Evolutionary conservation across 2,113 vertebrate genomes (phyloP), one percentile per base, ranked within the genome.

Genomic region (Phyllopteryx taeniolatus): DNA sequence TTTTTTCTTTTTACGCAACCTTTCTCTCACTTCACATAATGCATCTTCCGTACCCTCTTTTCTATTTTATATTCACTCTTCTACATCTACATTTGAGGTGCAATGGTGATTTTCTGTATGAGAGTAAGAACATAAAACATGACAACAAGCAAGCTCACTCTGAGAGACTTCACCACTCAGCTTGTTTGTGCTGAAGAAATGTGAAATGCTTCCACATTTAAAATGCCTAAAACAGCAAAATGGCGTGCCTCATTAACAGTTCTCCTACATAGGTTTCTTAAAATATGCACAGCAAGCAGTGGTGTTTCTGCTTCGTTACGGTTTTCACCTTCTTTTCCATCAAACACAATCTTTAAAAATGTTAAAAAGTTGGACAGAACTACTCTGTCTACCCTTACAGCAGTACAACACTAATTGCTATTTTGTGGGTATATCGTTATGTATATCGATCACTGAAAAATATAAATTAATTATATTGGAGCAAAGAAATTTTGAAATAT

Each of bases 191-290:
- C 49, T 70, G 9, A 27, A n/a, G 35, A 14, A 33, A 82, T 63
- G 65, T 65, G 43, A 68, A 65, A 56, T 54, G 15, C 2, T 71
- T 71, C 79, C 7, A 79, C 42, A 22, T 11, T 46, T 79, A 76
- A 81, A 81, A 75, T 71, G 79, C 66, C 56, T 15, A 19, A 74
- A 33, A 46, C 42, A 68, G 42, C 33, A 11, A 69, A 33, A 65
- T 66, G 10, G 39, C 54, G 15, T 60, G 33, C 42, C n/a, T 76
- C 47, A 27, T n/a, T 70, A 47, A 0, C 33, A 78, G 70, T 43
- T 33, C 33, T 68, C 35, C 56, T 63, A 22, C 31, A 35, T 46
- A 15, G 33, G 17, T 13, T 42, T 74, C 31, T 19, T 53, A 64
- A 42, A 60, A 33, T 68, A 15, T 56, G 15, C 59, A 27, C 4